Conservation (phyloP, 2,888 invertebrate species). For the Sinotaia quadrata region DNA sequence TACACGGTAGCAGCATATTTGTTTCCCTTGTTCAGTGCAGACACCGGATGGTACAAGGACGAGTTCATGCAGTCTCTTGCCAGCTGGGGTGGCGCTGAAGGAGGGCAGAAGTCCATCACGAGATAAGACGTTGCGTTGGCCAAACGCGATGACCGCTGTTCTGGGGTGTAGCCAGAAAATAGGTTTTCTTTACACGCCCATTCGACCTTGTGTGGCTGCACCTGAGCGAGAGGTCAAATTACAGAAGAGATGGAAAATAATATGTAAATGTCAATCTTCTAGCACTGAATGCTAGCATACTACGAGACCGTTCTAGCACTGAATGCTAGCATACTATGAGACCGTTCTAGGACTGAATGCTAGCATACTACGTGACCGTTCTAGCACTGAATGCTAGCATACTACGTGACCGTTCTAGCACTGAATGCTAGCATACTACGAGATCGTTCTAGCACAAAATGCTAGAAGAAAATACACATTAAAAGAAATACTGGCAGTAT, state of each 20-base stretch:
- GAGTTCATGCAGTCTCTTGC: background rate
- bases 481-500: too few species aligned
- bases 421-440: too few species aligned
- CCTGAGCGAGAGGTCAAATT: background rate
- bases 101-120: conserved; percentile 17
- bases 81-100: background rate
- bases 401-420: too few species aligned
- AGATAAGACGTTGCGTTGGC: conserved; percentile 15
- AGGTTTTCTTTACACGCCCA: conserved; percentile 17
- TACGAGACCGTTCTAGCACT: too few species aligned
- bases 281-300: too few species aligned
- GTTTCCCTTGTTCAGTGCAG: background rate
- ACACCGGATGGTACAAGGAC: conserved; percentile 7
- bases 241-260: background rate
- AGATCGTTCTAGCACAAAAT: too few species aligned
- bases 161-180: conserved; percentile 7
- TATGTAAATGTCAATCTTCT: too few species aligned
- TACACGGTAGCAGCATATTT: background rate
- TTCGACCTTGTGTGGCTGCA: background rate
- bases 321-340: too few species aligned
- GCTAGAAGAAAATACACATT: too few species aligned
- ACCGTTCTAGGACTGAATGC: too few species aligned
- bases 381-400: too few species aligned
- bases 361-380: too few species aligned
- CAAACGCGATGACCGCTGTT: conserved; percentile 6